Conservation (phyloP, 1,140 invertebrate genomes). For the Gryllus bimaculatus region DNA sequence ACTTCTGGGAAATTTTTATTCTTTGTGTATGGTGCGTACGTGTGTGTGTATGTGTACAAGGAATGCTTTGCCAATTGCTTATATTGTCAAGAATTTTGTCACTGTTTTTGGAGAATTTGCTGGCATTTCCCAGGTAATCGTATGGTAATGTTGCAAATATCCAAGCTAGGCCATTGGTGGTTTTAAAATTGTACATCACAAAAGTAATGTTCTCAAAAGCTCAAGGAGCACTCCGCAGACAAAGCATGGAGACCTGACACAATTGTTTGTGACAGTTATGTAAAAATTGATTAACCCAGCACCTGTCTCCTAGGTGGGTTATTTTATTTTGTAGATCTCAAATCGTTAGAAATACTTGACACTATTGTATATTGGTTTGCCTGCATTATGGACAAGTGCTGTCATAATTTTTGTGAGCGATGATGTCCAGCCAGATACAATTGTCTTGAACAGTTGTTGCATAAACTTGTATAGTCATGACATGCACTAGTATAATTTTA, state of each 20-base stretch:
- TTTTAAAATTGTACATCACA: constrained; percentile 6
- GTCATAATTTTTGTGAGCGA: neutral
- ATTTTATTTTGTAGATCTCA: neutral
- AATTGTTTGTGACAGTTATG: neutral
- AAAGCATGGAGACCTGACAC: neutral
- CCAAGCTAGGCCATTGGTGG: neutral
- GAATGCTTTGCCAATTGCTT: neutral
- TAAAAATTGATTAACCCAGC: neutral
- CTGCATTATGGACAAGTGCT: neutral
- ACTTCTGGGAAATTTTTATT: neutral
- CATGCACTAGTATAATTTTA: constrained; percentile 5
- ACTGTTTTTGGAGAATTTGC: neutral
- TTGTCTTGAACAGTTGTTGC: neutral
- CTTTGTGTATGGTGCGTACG: neutral
- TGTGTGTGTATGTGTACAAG: neutral
- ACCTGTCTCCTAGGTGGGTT: neutral
- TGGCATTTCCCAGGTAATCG: neutral
- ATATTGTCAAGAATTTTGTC: neutral
- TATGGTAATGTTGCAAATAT: neutral
- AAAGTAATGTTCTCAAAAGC: neutral
- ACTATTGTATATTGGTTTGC: neutral
- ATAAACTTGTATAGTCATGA: neutral
- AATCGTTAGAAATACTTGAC: neutral
- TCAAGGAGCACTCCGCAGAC: neutral
- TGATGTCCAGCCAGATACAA: neutral